phyloP scores from a whole-genome alignment of 2,113 vertebrate species.

The Spermophilus dauricus region DNA sequence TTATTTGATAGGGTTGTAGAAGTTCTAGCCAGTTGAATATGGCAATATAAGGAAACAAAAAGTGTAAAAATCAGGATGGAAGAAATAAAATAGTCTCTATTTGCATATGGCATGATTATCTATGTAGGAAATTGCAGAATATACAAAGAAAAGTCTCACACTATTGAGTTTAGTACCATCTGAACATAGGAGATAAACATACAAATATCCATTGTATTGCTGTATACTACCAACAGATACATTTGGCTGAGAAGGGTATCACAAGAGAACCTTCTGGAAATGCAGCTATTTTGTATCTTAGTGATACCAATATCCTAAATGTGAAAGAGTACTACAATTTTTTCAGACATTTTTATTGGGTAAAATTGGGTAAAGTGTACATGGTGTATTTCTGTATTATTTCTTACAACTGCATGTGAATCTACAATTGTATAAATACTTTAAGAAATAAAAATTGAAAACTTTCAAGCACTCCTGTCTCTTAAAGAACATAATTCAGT shows the following conservation, averaged over 20 bases:
- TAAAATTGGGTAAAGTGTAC: neutral
- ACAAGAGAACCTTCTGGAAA: neutral
- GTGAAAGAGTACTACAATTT: neutral
- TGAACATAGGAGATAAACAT: neutral
- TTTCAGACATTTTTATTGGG: neutral
- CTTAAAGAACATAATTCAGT: neutral
- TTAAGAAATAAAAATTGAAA: neutral
- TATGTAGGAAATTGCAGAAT: neutral
- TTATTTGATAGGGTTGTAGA: neutral
- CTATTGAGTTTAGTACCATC: neutral
- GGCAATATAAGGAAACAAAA: neutral
- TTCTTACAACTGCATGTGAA: neutral
- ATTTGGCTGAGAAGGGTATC: neutral
- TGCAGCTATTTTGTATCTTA: neutral
- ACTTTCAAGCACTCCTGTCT: neutral
- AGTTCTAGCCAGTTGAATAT: neutral
- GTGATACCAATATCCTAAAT: neutral
- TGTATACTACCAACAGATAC: neutral
- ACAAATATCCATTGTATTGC: neutral
- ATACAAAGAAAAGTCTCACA: neutral
- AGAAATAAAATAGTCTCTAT: neutral
- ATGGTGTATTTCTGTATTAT: neutral
- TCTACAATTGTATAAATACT: neutral
- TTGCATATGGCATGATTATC: neutral
- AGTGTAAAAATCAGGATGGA: neutral